Evolutionary conservation across 35 echinoderm and acorn worm genomes (phyloP).

Genomic region (Amphiura filiformis): DNA sequence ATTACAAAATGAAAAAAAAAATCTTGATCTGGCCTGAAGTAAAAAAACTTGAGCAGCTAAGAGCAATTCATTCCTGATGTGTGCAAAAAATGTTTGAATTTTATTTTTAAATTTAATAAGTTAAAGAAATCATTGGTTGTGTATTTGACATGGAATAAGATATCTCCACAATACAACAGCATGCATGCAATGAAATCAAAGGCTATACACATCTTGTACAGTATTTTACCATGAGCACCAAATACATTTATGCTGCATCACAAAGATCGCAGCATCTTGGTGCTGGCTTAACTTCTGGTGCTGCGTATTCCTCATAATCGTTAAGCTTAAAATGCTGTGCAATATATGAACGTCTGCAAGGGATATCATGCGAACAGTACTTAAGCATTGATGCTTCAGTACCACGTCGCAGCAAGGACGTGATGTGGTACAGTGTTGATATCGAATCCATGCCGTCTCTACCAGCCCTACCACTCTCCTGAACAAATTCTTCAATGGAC

Average conservation of each 20-base stretch:
- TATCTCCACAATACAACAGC: no score
- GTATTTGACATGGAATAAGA: no score
- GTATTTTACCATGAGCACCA: not conserved
- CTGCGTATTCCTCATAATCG: not conserved
- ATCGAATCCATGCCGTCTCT: not conserved
- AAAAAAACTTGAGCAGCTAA: no score
- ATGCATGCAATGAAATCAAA: no score
- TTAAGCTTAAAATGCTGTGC: not conserved
- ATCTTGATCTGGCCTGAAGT: no score
- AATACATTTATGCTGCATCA: not conserved
- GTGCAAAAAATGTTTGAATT: no score
- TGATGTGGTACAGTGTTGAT: not conserved
- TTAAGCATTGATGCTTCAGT: not conserved
- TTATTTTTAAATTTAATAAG: no score
- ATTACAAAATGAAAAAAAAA: no score
- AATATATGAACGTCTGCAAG: not conserved
- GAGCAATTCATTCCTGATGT: no score
- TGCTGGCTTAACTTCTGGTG: not conserved
- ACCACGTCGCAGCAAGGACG: not conserved
- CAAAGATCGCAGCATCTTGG: not conserved
- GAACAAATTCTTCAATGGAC: not conserved
- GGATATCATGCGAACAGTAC: not conserved
- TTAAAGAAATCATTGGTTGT: no score
- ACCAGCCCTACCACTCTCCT: conserved; percentile 1
- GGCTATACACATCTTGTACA: not conserved